phyloP scores from a whole-genome alignment of 2,113 vertebrate genomes.

The Ginglymostoma cirratum region DNA sequence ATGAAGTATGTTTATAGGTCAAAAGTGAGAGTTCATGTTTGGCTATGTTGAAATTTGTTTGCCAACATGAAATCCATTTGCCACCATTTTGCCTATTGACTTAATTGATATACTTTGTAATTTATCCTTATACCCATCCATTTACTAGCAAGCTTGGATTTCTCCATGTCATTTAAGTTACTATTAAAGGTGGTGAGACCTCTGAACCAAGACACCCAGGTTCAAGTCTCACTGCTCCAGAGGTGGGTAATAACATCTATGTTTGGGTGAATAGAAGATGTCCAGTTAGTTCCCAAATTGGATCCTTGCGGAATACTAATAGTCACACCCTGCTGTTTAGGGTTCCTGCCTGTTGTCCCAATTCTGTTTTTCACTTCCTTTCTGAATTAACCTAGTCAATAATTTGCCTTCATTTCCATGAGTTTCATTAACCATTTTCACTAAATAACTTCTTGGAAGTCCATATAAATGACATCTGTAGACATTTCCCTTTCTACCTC shows the following conservation, averaged over 20 bases:
- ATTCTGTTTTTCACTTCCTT: not conserved
- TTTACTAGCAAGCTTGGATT: not conserved
- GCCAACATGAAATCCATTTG: not conserved
- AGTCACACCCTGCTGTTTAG: not conserved
- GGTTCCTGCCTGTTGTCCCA: not conserved
- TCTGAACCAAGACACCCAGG: too few species aligned
- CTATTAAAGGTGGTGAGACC: too few species aligned
- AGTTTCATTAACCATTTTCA: not conserved
- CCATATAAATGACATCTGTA: too few species aligned
- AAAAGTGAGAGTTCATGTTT: not conserved
- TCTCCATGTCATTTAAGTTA: not conserved
- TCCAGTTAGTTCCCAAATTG: not conserved
- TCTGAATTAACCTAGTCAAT: not conserved
- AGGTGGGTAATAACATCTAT: too few species aligned
- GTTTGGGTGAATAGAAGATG: too few species aligned
- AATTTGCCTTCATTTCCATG: not conserved
- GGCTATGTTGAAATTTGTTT: not conserved
- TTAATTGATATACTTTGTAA: not conserved
- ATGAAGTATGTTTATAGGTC: not conserved
- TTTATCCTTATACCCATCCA: not conserved
- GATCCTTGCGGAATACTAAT: not conserved
- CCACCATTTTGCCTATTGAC: not conserved
- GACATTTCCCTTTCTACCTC: not conserved
- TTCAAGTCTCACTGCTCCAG: too few species aligned
- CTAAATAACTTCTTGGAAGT: too few species aligned